Conservation (phyloP, 2,797 vertebrate genomes). For the Enteromius viviparus region DNA sequence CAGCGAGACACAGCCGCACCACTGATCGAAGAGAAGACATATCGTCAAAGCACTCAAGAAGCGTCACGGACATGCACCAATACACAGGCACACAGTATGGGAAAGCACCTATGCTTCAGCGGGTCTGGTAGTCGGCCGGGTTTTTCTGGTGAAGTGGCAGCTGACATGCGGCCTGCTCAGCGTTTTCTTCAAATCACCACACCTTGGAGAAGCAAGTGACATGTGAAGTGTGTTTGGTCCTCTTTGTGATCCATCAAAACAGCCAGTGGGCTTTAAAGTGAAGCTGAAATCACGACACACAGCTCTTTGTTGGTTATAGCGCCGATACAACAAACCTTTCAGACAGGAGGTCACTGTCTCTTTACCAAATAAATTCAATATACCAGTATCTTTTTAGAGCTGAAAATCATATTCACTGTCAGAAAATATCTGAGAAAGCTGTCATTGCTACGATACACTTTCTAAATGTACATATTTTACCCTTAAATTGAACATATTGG, state of each 20-base stretch:
- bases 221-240: conserved; percentile 12
- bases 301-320: background rate
- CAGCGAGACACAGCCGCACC: background rate
- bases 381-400: background rate
- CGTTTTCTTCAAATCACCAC: conserved; percentile 32
- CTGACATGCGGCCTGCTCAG: conserved; percentile 18
- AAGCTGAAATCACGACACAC: conserved; percentile 2
- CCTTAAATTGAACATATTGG: background rate
- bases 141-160: conserved; percentile 18
- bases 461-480: background rate
- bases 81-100: conserved; percentile 9
- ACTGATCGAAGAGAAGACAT: conserved; percentile 19
- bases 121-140: conserved; percentile 21
- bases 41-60: conserved; percentile 9
- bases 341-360: background rate
- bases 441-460: background rate
- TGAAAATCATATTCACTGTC: background rate
- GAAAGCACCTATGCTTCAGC: conserved; percentile 18
- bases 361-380: background rate
- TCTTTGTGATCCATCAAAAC: conserved; percentile 44
- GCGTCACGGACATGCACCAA: conserved; percentile 23
- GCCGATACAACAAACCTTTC: background rate
- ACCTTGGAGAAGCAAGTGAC: conserved; percentile 33
- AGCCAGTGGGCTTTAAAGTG: conserved; percentile 15
- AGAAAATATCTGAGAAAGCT: background rate